These are phyloP conservation scores for Liolophura sinensis DNA, from an alignment of 1,140 invertebrate genomes.

Conservation along the genomic window DNA sequence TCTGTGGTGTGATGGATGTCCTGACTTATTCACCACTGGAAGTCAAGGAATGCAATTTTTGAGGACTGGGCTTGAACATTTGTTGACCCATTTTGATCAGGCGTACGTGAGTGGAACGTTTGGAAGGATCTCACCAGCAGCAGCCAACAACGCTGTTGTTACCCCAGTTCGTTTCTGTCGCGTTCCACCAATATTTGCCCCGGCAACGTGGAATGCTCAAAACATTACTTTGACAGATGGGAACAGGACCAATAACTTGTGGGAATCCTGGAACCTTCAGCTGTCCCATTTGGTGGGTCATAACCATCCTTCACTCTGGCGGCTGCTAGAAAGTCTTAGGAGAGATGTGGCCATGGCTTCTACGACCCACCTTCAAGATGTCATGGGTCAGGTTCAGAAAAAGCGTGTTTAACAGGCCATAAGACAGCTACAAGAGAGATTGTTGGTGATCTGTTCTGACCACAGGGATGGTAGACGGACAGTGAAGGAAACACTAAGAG, in stretches of 20 bases:
- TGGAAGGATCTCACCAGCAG: slow-evolving; percentile 4
- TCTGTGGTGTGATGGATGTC: slow-evolving; percentile 19
- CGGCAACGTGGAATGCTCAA: slow-evolving; percentile 14
- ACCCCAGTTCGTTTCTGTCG: neutral
- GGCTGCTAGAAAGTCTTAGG: neutral
- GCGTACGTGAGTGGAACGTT: neutral
- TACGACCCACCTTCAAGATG: slow-evolving; percentile 5
- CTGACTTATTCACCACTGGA: slow-evolving; percentile 19
- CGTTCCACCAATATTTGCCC: slow-evolving; percentile 7
- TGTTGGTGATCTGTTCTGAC: slow-evolving; percentile 11
- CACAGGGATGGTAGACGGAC: too few relatives aligned
- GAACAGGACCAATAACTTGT: slow-evolving; percentile 12
- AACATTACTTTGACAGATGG: slow-evolving; percentile 8
- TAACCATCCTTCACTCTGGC: slow-evolving; percentile 12
- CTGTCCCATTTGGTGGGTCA: slow-evolving; percentile 13
- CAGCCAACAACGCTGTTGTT: neutral
- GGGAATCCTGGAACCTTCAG: slow-evolving; percentile 15
- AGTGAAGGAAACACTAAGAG: too few relatives aligned
- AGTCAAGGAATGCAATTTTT: too few relatives aligned
- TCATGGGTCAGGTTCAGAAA: slow-evolving; percentile 2
- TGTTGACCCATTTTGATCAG: neutral
- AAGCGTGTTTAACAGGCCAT: slow-evolving; percentile 4
- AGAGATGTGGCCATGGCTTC: slow-evolving; percentile 9
- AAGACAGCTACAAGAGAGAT: slow-evolving; percentile 5
- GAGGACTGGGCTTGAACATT: slow-evolving; percentile 8